Base-by-base conservation (phyloP, 2,888 invertebrate genomes). In the Lasioglossum lativentre region DNA sequence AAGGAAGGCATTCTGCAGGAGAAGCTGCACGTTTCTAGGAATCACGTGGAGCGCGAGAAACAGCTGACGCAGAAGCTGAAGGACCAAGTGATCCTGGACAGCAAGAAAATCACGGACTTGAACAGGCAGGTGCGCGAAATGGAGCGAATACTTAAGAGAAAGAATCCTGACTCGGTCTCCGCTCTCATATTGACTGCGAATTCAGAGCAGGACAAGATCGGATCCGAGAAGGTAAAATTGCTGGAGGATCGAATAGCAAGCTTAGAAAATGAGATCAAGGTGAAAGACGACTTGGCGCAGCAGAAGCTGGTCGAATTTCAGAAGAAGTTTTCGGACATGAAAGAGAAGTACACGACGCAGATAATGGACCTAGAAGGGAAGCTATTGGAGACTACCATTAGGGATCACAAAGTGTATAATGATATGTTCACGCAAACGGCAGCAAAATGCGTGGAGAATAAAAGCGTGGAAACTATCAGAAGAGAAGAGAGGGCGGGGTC, bases 81-180 rank as follows among this genome's bases (percentile, higher is more conserved):
- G 68, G 95, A 95, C 82, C 95, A 95, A 77, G 95, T 95, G 10
- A 95, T 95, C 27, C 63, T 94, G 34, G 95, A 95, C 45, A 95
- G 94, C 75, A 96, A 96, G 89, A 96, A 96, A 73, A 97, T 97
- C 86, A 96, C 97, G 93, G 98, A 98, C 95, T 95, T 98, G 56
- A 97, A 97, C 91, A 96, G 98, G 68, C 98, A 98, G 94, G 97
- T 98, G 19, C 97, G 97, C 90, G 98, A 98, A 95, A 97, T 98
- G 97, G 98, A 98, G 92, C 96, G 97, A 92, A 98, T 98, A 90
- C 96, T 98, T 40, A 97, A 96, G 93, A 96, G 97, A 81, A 98
- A 98, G 94, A 97, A 98, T 95, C 98, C 98, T 0, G 98, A 98
- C 95, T 98, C 98, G 0, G 97, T 98, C 0, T 97, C 98, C 0